Evolutionary conservation across 2,797 vertebrate genomes (phyloP).

Genomic region (Leucoraja ocellata): DNA sequence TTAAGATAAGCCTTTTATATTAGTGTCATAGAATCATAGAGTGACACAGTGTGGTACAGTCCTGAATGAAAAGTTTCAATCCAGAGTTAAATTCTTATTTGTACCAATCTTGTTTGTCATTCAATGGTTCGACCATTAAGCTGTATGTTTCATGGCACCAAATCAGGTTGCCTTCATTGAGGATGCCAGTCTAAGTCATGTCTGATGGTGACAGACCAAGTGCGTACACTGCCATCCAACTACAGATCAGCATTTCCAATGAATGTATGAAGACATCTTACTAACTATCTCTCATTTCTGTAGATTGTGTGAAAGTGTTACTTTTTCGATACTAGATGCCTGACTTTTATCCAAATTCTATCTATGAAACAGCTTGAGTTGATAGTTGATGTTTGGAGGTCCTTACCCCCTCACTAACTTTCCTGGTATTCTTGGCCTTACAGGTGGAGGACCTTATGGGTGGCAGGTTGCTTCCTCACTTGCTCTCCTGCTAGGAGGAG

Average conservation of each 20-base stretch:
- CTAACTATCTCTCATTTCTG: background rate
- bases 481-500: background rate
- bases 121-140: background rate
- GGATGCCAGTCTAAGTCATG: background rate
- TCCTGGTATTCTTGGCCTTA: background rate
- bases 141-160: background rate
- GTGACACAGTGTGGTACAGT: too few relatives aligned
- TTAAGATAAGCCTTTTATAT: background rate
- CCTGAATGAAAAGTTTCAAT: background rate
- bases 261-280: background rate
- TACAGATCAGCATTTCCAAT: background rate
- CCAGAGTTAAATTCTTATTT: background rate
- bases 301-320: background rate
- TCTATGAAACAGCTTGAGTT: background rate
- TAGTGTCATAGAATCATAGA: too few relatives aligned
- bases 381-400: background rate
- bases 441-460: background rate
- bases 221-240: background rate
- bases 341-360: background rate
- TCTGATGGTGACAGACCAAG: background rate
- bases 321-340: background rate
- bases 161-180: background rate
- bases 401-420: background rate
- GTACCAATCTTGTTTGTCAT: background rate
- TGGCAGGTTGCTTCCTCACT: background rate